Evolutionary conservation across 2,113 vertebrate genomes (phyloP), one percentile per base, ranked within the genome.

Genomic region (Cololabis saira): DNA sequence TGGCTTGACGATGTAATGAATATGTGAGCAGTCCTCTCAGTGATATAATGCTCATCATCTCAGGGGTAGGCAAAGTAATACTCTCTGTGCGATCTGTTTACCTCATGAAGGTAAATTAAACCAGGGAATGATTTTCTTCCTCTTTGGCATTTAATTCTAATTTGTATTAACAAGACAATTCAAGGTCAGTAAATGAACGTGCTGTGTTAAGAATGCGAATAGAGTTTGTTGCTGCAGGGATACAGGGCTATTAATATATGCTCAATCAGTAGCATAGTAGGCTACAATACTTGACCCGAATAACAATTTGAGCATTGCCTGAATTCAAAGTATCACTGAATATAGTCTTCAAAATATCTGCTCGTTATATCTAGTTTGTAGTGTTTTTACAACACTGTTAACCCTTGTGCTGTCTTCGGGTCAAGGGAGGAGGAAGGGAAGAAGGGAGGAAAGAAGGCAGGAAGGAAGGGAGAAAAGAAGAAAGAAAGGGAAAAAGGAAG

Each of bases 141-240:
- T 77, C 72, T 78, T 78, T 77, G 78, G 54, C 19, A n/a, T 84
- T 87, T 81, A 82, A 88, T 87, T 89, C 87, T 74, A 87, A 83
- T 89, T 89, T 87, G 83, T 74, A 76, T 72, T 89, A 89, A 86
- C 85, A 89, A 82, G 75, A 82, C 67, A 84, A 73, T 76, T 90
- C 88, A 92, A 92, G 87, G 89, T 88, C 87, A 87, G 81, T 80
- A 86, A 88, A 83, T 85, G 72, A 83, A 82, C 60, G 22, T 1
- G 21, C 55, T 47, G 71, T 69, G 86, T 87, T 83, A 74, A 48
- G 85, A 89, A 87, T 92, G 62, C 71, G 84, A 87, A 87, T 82
- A 53, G 64, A 76, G 59, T 55, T 55, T 52, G 63, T 84, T 82
- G 85, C 89, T 85, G 77, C 71, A 7, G 85, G 90, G 83, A 74